Base-by-base conservation (phyloP, 2,888 invertebrate genomes). In the Emmelina monodactyla region DNA sequence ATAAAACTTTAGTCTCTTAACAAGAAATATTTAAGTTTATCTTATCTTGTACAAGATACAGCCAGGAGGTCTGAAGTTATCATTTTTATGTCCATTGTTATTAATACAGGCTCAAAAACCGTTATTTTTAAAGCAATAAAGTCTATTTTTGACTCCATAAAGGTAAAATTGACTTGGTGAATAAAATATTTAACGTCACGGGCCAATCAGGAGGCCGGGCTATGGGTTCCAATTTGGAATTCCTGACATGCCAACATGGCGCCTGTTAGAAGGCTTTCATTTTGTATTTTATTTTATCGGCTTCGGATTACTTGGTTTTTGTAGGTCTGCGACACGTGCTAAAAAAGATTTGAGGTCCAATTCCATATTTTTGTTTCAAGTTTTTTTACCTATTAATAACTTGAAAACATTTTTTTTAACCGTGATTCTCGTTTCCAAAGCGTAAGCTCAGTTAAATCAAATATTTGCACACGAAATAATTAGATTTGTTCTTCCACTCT, bases 71-170 rank as follows among this genome's bases (percentile, higher is more conserved):
- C 39, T 25, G 22, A 12, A 11, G n/a, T n/a, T n/a, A n/a, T n/a
- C n/a, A 34, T 35, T 37, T 67, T 45, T 58, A 67, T 66, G 49
- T 6, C n/a, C 19, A 19, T 6, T 9, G 5, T 19, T 19, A 19
- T 5, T 6, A 19, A 19, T 19, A 19, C 19, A 19, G 5, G 19
- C 19, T 5, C 5, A 6, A 6, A 6, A 19, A 19, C 5, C 19
- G 5, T 9, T 19, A 19, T 19, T 5, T 5, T 19, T 6, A 19
- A 19, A 19, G 19, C 19, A 6, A 9, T 19, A 19, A 19, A 19
- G 19, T 19, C 9, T 19, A 19, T 6, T 6, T 5, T 19, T 19
- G 5, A 9, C 5, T 6, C 5, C 5, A 9, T 9, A 9, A 19
- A 19, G 19, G 19, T 19, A 19, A 9, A 19, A 6, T 5, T 6